Evolutionary conservation across 2,888 invertebrate genomes (phyloP), one percentile per base, ranked within the genome.

Genomic region (Synanthedon formicaeformis): DNA sequence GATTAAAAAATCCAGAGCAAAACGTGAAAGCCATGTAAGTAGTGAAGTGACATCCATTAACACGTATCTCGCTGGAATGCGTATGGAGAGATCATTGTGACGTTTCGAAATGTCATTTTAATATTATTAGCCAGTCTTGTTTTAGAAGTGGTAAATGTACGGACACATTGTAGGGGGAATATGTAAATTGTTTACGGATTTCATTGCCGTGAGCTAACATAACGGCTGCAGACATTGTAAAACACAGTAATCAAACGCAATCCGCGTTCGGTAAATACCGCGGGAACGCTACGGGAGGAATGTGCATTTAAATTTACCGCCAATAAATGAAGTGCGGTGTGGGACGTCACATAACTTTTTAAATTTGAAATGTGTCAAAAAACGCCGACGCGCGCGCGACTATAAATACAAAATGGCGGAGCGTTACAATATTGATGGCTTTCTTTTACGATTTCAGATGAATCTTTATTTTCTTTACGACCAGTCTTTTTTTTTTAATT

Each of bases 361-460:
- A 62, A 66, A 66, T 65, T 66, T 64, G 34, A 62, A 65, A 68
- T 64, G 58, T 58, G 64, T 66, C 67, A 67, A 65, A 67, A 63
- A 60, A 64, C 60, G 61, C 66, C 67, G 65, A 62, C 57, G 57
- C 56, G 56, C 56, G 62, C 56, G 56, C 56, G 62, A 40, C 69
- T 66, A 69, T 79, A 81, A 83, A 78, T 67, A 60, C 67, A 67
- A 73, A 70, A 75, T 74, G 71, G 70, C 68, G 60, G 65, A 57
- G 50, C 13, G 55, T 60, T 58, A 5, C 65, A 57, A 68, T 67
- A 75, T 78, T 79, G 78, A 81, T 76, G 78, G 71, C 77, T 75
- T 75, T 78, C 70, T 77, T 80, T 81, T 75, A 80, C 75, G 78
- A 78, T 73, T 69, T 65, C 70, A 58, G 61, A 65, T 64, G 66